Percentiles rank a stretch among this genome's conserved stretches.
phyloP scores from a whole-genome alignment of 2,888 invertebrate species.

The Acrobasis repandana region DNA sequence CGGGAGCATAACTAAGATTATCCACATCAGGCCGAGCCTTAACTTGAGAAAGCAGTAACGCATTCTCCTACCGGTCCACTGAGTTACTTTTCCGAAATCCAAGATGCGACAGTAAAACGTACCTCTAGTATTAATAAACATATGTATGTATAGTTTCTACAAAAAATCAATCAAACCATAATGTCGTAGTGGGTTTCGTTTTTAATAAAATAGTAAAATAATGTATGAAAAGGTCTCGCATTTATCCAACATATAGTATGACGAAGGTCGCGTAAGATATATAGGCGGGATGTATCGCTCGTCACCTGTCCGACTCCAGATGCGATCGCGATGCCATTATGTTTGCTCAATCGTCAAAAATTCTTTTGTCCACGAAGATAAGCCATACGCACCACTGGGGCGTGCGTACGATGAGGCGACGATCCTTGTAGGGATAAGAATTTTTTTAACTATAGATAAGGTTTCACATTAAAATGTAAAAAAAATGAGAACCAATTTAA shows the following conservation, averaged over 20 bases:
- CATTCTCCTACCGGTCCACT: too few species aligned
- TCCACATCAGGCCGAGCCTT: too few species aligned
- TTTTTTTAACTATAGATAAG: background rate
- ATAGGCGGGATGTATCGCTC: slow-evolving; percentile 47
- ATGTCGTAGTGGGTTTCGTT: too few species aligned
- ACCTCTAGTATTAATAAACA: too few species aligned
- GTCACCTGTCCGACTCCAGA: slow-evolving; percentile 68
- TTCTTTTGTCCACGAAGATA: slow-evolving; percentile 71
- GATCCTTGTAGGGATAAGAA: background rate
- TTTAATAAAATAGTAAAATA: too few species aligned
- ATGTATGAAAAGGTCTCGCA: background rate
- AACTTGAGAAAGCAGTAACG: too few species aligned
- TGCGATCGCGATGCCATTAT: slow-evolving; percentile 65
- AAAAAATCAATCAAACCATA: too few species aligned
- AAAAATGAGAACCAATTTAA: too few species aligned
- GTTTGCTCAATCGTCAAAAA: slow-evolving; percentile 74
- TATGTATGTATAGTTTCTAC: too few species aligned
- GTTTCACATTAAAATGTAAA: background rate
- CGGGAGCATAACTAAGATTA: too few species aligned
- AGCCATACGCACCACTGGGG: slow-evolving; percentile 49
- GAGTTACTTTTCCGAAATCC: too few species aligned
- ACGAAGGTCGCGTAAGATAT: slow-evolving; percentile 14
- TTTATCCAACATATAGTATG: slow-evolving; percentile 1
- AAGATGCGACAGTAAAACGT: too few species aligned
- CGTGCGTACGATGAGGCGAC: background rate